Evolutionary conservation across 2,888 invertebrate genomes (phyloP).

Genomic region (Oligia latruncula): DNA sequence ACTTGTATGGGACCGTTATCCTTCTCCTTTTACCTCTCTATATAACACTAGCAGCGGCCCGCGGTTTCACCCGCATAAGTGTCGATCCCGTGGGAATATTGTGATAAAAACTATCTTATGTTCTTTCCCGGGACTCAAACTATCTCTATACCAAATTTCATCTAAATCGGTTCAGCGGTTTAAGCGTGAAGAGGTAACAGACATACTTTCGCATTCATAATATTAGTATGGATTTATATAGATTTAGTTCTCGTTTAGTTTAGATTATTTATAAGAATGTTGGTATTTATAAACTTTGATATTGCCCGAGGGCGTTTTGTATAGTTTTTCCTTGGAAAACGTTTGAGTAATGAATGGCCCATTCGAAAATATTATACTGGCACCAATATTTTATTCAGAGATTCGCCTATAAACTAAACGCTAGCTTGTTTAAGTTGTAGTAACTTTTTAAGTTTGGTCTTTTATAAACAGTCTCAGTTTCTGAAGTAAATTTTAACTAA

Average conservation of each 20-base stretch:
- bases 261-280: background rate
- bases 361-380: background rate
- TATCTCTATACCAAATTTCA: no score
- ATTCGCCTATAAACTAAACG: background rate
- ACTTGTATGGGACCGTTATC: no score
- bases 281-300: background rate
- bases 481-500: slow-evolving; percentile 5
- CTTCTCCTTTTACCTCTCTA: background rate
- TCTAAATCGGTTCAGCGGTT: no score
- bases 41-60: background rate
- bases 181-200: no score
- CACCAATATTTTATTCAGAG: slow-evolving; percentile 1
- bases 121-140: no score
- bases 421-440: background rate
- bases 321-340: background rate
- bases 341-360: background rate
- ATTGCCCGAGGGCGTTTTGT: background rate
- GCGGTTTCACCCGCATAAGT: no score
- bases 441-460: background rate
- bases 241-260: background rate
- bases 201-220: no score
- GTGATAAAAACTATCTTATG: no score
- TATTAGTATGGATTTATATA: background rate
- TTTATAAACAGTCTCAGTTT: background rate
- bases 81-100: no score